A percentile compares a stretch with the other conserved stretches of the same genome.
Conservation (phyloP, 2,797 vertebrate genomes). For the Myotis daubentonii region DNA sequence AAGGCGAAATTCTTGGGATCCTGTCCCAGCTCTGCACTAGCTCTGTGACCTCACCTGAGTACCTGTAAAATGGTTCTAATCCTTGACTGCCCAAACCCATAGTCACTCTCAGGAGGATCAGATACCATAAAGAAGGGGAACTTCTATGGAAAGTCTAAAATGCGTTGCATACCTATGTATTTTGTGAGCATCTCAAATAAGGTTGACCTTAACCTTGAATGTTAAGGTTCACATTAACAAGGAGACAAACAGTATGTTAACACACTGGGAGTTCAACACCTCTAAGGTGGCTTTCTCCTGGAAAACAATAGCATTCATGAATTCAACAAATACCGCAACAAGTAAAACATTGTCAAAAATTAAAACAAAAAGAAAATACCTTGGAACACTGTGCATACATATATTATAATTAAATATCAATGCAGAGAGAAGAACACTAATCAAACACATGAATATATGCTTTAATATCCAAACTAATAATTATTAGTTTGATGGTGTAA, state of each 20-base stretch:
- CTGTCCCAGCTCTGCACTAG: background rate
- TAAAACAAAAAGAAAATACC: background rate
- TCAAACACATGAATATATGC: constrained; percentile 33
- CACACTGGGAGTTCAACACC: background rate
- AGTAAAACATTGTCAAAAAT: constrained; percentile 10
- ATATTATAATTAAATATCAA: constrained; percentile 10
- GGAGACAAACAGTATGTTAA: background rate
- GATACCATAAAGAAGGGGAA: background rate
- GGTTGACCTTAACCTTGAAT: background rate
- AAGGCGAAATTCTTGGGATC: background rate
- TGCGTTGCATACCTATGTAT: background rate
- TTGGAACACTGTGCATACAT: constrained; percentile 33
- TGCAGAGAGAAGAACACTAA: constrained; percentile 25
- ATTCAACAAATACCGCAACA: constrained; percentile 17
- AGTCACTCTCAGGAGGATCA: background rate
- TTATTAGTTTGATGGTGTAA: constrained; percentile 54
- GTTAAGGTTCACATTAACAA: background rate
- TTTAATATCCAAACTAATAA: constrained; percentile 62
- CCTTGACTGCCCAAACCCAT: background rate
- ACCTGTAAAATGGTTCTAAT: background rate
- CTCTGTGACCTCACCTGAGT: background rate
- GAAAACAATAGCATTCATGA: background rate
- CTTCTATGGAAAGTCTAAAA: background rate
- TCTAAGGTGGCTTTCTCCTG: background rate
- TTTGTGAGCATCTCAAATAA: background rate